Evolutionary conservation across 2,888 invertebrate genomes (phyloP).

Genomic region (Cryptus armator): DNA sequence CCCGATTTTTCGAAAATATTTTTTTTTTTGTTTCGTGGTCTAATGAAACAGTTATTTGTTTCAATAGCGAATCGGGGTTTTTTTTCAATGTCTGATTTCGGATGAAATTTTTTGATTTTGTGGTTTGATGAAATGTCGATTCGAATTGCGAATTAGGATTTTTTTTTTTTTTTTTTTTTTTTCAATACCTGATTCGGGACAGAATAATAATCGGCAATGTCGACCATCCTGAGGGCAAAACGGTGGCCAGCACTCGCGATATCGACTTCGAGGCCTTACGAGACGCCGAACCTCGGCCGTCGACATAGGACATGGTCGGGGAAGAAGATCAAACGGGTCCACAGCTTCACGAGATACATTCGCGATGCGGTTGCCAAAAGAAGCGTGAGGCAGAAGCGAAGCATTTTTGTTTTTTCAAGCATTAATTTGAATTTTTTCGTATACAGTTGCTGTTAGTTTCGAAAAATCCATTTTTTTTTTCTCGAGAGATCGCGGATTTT

Average conservation of each 20-base stretch:
- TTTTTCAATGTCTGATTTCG: too few species aligned
- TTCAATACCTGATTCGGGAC: slow-evolving; percentile 68
- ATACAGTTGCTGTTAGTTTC: slow-evolving; percentile 44
- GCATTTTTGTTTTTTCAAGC: slow-evolving; percentile 52
- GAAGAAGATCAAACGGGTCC: slow-evolving; percentile 63
- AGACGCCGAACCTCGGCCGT: slow-evolving; percentile 68
- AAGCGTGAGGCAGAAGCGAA: slow-evolving; percentile 60
- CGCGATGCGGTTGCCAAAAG: slow-evolving; percentile 36
- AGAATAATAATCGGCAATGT: slow-evolving; percentile 69
- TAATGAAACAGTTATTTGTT: too few species aligned
- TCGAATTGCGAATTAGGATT: background rate
- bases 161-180: background rate
- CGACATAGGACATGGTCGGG: slow-evolving; percentile 66
- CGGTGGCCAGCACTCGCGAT: slow-evolving; percentile 72
- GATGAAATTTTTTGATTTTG: background rate
- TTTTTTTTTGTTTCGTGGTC: too few species aligned
- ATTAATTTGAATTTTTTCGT: slow-evolving; percentile 20
- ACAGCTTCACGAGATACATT: slow-evolving; percentile 41
- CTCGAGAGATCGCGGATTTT: slow-evolving; percentile 2
- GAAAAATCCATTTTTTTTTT: slow-evolving; percentile 14
- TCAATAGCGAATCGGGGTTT: too few species aligned
- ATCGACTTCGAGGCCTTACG: slow-evolving; percentile 69
- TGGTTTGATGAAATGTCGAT: slow-evolving; percentile 2
- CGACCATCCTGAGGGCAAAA: slow-evolving; percentile 70
- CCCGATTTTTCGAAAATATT: too few species aligned